Conservation (phyloP, 2,888 invertebrate genomes). For the Epistrophe grossulariae region DNA sequence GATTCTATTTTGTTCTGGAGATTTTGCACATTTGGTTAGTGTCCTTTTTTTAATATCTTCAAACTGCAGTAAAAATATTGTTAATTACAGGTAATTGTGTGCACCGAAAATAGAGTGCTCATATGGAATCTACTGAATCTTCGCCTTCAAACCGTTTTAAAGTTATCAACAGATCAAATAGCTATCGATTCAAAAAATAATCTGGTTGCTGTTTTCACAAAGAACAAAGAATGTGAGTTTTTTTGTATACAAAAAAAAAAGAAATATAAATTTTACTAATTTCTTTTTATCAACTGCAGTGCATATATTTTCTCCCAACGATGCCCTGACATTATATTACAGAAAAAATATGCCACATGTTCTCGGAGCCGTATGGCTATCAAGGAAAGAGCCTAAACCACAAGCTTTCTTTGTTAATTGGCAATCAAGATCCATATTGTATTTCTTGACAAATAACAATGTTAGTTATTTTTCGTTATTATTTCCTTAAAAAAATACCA, state of each 20-base stretch:
- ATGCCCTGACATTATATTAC: slow-evolving; percentile 85
- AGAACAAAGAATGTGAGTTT: slow-evolving; percentile 86
- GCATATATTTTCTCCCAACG: slow-evolving; percentile 87
- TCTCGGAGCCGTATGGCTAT: slow-evolving; percentile 86
- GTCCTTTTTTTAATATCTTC: neutral
- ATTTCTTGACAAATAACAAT: slow-evolving; percentile 86
- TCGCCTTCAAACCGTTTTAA: slow-evolving; percentile 86
- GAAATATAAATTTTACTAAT: neutral
- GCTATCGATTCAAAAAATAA: slow-evolving; percentile 87
- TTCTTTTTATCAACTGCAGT: slow-evolving; percentile 84
- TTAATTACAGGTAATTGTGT: slow-evolving; percentile 79
- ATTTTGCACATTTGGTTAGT: slow-evolving; percentile 80
- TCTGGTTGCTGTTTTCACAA: slow-evolving; percentile 87
- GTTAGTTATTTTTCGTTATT: slow-evolving; percentile 80
- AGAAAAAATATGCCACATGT: slow-evolving; percentile 84
- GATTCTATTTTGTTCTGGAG: slow-evolving; percentile 82
- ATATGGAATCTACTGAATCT: slow-evolving; percentile 89
- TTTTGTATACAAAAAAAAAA: neutral
- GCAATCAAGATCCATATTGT: slow-evolving; percentile 87
- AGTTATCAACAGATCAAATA: slow-evolving; percentile 81
- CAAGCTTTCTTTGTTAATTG: slow-evolving; percentile 85
- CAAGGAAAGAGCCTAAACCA: slow-evolving; percentile 84
- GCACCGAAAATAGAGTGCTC: slow-evolving; percentile 85
- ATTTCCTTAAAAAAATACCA: neutral
- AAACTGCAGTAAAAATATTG: neutral